A percentile compares a stretch with the other conserved stretches of the same genome.
These are phyloP conservation scores for Rosalia funebris DNA, from an alignment of 2,888 invertebrate genomes.

Conservation along the genomic window DNA sequence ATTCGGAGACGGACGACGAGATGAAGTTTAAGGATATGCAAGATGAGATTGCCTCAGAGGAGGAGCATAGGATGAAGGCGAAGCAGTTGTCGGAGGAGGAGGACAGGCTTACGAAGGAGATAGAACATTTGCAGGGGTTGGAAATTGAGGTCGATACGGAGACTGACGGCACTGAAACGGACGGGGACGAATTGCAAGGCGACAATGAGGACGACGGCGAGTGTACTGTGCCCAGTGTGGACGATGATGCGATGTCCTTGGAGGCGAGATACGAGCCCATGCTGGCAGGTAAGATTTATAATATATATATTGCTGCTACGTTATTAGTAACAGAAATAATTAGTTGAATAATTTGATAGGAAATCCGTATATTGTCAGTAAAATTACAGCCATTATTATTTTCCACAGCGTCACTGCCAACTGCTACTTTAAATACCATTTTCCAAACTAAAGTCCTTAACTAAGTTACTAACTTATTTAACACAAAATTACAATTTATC, in stretches of 20 bases:
- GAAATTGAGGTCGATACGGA: conserved; percentile 83
- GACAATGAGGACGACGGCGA: conserved; percentile 57
- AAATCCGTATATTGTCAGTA: no score
- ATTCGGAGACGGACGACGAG: conserved; percentile 71
- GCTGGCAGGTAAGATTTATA: conserved; percentile 66
- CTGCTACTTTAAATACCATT: no score
- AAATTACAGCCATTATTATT: no score
- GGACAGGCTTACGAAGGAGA: conserved; percentile 79
- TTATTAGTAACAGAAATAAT: no score
- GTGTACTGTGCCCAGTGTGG: conserved; percentile 31
- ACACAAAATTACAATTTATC: no score
- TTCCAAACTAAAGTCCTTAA: no score
- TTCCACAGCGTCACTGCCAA: no score
- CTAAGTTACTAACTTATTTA: no score
- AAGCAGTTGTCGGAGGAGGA: conserved; percentile 78
- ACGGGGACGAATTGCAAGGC: conserved; percentile 73
- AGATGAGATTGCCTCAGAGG: conserved; percentile 66
- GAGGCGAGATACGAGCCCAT: conserved; percentile 78
- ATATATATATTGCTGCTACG: conserved; percentile 5
- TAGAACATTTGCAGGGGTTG: conserved; percentile 77
- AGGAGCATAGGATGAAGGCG: conserved; percentile 76
- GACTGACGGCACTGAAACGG: conserved; percentile 82
- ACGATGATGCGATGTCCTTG: conserved; percentile 64
- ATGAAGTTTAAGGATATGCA: conserved; percentile 59
- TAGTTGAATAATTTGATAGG: no score